Evolutionary conservation across 2,113 vertebrate species (phyloP).

Genomic region (Phaethon lepturus): DNA sequence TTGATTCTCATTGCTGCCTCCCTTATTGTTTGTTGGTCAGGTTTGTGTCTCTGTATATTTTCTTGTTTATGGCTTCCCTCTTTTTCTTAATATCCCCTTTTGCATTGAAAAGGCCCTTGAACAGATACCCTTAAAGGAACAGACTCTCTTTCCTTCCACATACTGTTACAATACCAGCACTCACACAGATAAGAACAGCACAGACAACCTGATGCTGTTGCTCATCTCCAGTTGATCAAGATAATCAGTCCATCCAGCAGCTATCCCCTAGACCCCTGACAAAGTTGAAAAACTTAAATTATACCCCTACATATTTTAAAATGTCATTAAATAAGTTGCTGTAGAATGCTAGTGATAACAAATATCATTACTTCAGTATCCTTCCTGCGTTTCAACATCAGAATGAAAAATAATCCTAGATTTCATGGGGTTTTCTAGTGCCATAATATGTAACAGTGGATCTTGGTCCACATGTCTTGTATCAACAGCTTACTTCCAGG

Average conservation of each 20-base stretch:
- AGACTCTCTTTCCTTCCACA: not conserved
- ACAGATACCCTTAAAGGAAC: not conserved
- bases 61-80: not conserved
- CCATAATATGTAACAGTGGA: not conserved
- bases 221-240: not conserved
- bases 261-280: not conserved
- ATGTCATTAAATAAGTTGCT: not conserved
- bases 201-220: not conserved
- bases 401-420: not conserved
- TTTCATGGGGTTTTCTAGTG: not conserved
- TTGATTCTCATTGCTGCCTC: not conserved
- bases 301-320: not conserved
- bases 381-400: not conserved
- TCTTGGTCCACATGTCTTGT: not conserved
- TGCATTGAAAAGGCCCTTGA: not conserved
- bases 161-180: not conserved
- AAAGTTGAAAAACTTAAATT: not conserved
- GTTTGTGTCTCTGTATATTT: not conserved
- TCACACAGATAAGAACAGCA: not conserved
- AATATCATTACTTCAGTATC: not conserved
- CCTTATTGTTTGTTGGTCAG: not conserved
- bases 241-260: not conserved
- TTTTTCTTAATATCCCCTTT: not conserved
- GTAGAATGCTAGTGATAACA: not conserved
- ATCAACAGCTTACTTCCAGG: not conserved